Base-by-base conservation (phyloP, 2,113 vertebrate genomes). In the Piprites chloris region DNA sequence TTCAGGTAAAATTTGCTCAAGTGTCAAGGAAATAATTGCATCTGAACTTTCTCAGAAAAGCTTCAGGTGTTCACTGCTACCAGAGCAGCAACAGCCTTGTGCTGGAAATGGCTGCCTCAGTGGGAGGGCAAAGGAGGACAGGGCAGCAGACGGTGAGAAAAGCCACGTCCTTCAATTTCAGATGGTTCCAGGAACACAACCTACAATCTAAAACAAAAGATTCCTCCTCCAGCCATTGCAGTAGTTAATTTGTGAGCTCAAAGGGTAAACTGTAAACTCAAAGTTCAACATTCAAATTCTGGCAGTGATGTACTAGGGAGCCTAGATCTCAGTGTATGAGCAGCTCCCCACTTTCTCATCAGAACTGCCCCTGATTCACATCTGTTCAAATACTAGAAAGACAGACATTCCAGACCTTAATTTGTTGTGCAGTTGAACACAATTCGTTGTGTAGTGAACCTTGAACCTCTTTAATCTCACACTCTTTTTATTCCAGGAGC, bases 1-100 rank as follows among this genome's bases (percentile, higher is more conserved):
- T 67, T 94, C 82, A 77, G 75, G 79, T 96, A 90, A 84, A 82
- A 56, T 74, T 67, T 80, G 56, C 55, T 94, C 78, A 71, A 65
- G 42, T 84, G 75, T 44, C 80, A 78, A 84, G 86, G 61, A 91
- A 94, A 83, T 84, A 93, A 96, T 83, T 79, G 12, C 35, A 55
- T 4, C 0, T 81, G 87, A 94, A 81, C 82, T 92, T 93, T 84
- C 63, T 71, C 32, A 44, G 44, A 74, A 93, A 92, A 67, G 73
- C 94, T 75, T 44, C 82, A 92, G 95, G 90, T 79, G 2, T 24
- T 74, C 32, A 12, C 35, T 53, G 52, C 84, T 65, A 61, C 49
- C 33, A 42, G 27, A 52, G 26, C 65, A 37, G 33, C 65, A 39
- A 14, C 33, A 30, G 21, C 46, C 63, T 50, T 46, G 13, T 69